Conservation (phyloP, 2,888 invertebrate species). For the Prosopocoilus inquinatus region DNA sequence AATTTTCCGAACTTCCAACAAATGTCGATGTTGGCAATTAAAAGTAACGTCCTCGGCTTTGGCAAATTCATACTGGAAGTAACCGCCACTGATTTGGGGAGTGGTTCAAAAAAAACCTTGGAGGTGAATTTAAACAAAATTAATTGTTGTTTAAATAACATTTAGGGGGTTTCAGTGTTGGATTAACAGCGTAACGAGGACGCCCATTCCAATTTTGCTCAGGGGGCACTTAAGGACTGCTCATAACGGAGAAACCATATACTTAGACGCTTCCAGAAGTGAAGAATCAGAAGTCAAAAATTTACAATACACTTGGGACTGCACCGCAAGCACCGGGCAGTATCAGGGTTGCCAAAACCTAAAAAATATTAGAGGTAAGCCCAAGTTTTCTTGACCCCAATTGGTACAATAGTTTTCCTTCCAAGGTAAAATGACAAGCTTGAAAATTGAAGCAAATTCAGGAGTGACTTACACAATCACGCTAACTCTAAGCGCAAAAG, state of each 20-base stretch:
- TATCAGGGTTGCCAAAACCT: background rate
- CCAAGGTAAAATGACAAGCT: constrained; percentile 1
- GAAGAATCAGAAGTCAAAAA: constrained; percentile 2
- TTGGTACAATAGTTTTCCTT: background rate
- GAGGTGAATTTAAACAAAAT: background rate
- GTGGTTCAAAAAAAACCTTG: background rate
- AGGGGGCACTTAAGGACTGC: constrained; percentile 7
- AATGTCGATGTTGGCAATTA: constrained; percentile 4
- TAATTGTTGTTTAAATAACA: background rate
- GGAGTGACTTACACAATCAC: background rate
- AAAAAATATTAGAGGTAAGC: background rate
- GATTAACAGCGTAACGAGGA: constrained; percentile 6
- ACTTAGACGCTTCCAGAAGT: constrained; percentile 3
- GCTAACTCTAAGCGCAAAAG: background rate
- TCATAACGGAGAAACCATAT: background rate
- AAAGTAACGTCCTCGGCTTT: background rate
- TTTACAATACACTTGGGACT: constrained; percentile 2
- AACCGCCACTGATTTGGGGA: background rate
- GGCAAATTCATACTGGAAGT: constrained; percentile 8
- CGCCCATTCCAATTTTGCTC: constrained; percentile 1
- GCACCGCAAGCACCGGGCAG: background rate
- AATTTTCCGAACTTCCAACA: constrained; percentile 4
- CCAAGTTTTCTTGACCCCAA: background rate
- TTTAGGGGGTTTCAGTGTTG: constrained; percentile 6
- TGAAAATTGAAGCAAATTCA: background rate